Base-by-base conservation (phyloP, 2,888 invertebrate genomes). In the Heteromyza rotundicornis region DNA sequence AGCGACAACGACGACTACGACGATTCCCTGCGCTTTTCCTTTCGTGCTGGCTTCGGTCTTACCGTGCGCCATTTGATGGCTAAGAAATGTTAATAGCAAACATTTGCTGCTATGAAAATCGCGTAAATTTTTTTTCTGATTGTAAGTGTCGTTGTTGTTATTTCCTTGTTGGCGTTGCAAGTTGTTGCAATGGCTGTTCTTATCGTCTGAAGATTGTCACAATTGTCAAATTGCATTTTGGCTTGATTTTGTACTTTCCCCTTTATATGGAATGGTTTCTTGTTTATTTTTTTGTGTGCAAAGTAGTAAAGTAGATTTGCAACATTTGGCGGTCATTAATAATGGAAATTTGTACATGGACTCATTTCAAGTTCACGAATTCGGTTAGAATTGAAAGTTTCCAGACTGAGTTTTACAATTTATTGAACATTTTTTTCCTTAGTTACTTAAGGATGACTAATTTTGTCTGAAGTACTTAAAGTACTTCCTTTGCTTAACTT, bases 101-200 rank as follows among this genome's bases (percentile, higher is more conserved):
- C 75, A 74, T 74, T 74, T 74, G 73, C 74, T 72, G 72, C 74
- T 74, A 76, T 74, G 76, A 74, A 74, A 74, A 74, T 74, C 74
- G 74, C 74, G 74, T 74, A 74, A 76, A 74, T 74, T 76, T 57
- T 74, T 73, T 69, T 73, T 74, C 74, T 76, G 74, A 76, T 74
- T 74, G 75, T 14, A 72, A 74, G 73, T 73, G 74, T 75, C 69
- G 76, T 20, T 35, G 12, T 35, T 19, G 35, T 19, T 54, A 12
- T n/a, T n/a, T 20, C 3, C 1, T 35, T 19, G 14, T 54, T 19
- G 35, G 2, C 19, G 20, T 54, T 54, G 10, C 19, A 24, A n/a
- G 52, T 52, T 54, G 57, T 57, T 27, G 47, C 27, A 22, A 17
- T 50, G 32, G n/a, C n/a, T n/a, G n/a, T n/a, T n/a, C n/a, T 63